Evolutionary conservation across 1,140 invertebrate species (phyloP), one percentile per base, ranked within the genome.

Genomic region (Augochlora pura): DNA sequence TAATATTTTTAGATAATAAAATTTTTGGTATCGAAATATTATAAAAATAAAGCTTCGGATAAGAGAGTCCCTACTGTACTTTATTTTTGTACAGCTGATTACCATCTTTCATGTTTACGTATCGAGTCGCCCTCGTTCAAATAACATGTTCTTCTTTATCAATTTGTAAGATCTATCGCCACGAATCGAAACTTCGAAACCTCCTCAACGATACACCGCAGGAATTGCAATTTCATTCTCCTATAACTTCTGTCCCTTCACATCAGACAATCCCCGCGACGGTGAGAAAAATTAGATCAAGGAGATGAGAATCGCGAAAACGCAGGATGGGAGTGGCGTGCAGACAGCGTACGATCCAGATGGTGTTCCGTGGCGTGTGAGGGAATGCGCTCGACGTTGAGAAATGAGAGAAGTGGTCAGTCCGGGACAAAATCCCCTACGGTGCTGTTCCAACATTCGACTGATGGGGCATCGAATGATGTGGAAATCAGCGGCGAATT

Each of bases 321-420:
- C 49, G 49, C 8, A 5, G 10, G 46, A 39, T 25, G 14, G 7
- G 66, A 68, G 42, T 23, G 42, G 65, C 7, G 25, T 5, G 25
- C 23, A 32, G 38, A 42, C 38, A 18, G 32, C 25, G 1, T 59
- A 25, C 14, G 32, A 32, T 7, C 16, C 21, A 10, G n/a, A 18
- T 7, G 42, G 14, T 49, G 70, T 38, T 63, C 59, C 23, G 14
- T 73, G 46, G 62, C 62, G 46, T 39, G 46, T 21, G 46, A 74
- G 23, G 63, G 18, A 42, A 57, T 38, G 42, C 12, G 23, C 14
- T n/a, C 21, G 32, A 67, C 49, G 46, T 75, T 75, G 62, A 57
- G 63, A 75, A 75, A 67, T 6, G 63, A 75, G 59, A 62, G 39
- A 66, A 14, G 46, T 66, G 72, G 32, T n/a, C 62, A 67, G 12